A percentile compares a stretch with the other conserved stretches of the same genome.
Evolutionary conservation across 2,797 vertebrate genomes (phyloP).

Genomic region (Pantherophis vulpinus): DNA sequence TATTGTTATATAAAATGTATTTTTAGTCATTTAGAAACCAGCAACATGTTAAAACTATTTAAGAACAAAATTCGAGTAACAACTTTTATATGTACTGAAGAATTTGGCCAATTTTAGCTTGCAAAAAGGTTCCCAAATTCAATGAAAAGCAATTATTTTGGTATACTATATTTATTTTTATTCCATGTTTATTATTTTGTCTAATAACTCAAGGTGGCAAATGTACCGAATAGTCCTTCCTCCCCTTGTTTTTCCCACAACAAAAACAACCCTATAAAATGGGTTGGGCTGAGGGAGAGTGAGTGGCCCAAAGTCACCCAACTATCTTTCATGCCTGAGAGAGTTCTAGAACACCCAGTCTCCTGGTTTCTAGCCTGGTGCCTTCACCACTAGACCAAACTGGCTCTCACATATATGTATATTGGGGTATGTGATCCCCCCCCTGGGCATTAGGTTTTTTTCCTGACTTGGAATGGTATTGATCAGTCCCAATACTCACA

Average conservation of each 20-base stretch:
- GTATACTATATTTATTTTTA: neutral
- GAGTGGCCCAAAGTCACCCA: neutral
- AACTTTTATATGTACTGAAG: neutral
- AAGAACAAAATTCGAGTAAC: neutral
- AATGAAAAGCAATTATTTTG: neutral
- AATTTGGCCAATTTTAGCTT: neutral
- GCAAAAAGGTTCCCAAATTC: neutral
- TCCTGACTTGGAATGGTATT: conserved; percentile 47
- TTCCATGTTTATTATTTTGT: neutral
- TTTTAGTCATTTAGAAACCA: neutral
- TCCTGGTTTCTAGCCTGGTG: neutral
- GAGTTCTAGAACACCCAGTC: neutral
- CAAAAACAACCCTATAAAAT: neutral
- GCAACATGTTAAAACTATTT: neutral
- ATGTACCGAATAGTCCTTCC: neutral
- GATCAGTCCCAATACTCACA: conserved; percentile 6
- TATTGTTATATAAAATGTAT: neutral
- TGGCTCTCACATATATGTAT: neutral
- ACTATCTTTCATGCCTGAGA: neutral
- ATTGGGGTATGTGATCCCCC: conserved; percentile 3
- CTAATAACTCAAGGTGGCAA: neutral
- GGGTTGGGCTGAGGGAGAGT: neutral
- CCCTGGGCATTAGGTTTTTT: conserved; percentile 17
- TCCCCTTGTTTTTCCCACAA: neutral
- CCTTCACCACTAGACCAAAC: neutral